Base-by-base conservation (phyloP, 2,113 vertebrate genomes). In the Lepisosteus osseus region DNA sequence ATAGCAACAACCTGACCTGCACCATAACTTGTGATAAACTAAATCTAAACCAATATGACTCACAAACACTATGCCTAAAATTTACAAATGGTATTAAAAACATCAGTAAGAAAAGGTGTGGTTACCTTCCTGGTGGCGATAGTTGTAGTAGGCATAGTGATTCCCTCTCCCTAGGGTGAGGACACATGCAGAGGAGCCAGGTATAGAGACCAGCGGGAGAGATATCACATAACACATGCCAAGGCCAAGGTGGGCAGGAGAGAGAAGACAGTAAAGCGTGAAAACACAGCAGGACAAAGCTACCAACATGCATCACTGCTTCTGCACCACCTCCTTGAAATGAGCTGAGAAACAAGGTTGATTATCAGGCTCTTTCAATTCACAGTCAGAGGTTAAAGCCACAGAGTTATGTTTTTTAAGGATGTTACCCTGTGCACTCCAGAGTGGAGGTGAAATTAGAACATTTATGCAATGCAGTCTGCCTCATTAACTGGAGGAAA, bases 61-160 rank as follows among this genome's bases (percentile, higher is more conserved):
- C 47, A 51, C 47, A 5, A 7, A 61, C 59, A 14, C 6, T 1
- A 7, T 51, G 47, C 7, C 7, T 61, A 61, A 6, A 61, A 61
- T 61, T 61, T 61, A 3, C 14, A 61, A 61, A 61, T 51, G 9
- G 47, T 51, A 51, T 51, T 9, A 51, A 51, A 51, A 51, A 51
- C 29, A 29, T 29, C 29, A 29, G 29, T 51, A 51, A 51, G 47
- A 51, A 5, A 67, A 87, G 82, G 86, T 56, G 71, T 0, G 83
- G 88, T 63, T 84, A 98, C 96, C 97, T 99, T 97, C 94, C 0
- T 92, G 91, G 86, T 94, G 74, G 85, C 94, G 95, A 91, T 93
- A 96, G 91, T 86, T 86, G 95, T 94, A 95, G 96, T 93, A 96
- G 95, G 94, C 95, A 96, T 94, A 96, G 94, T 97, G 97, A 90